Evolutionary conservation across 2,797 vertebrate genomes (phyloP), one percentile per base, ranked within the genome.

Genomic region (Antrozous pallidus): DNA sequence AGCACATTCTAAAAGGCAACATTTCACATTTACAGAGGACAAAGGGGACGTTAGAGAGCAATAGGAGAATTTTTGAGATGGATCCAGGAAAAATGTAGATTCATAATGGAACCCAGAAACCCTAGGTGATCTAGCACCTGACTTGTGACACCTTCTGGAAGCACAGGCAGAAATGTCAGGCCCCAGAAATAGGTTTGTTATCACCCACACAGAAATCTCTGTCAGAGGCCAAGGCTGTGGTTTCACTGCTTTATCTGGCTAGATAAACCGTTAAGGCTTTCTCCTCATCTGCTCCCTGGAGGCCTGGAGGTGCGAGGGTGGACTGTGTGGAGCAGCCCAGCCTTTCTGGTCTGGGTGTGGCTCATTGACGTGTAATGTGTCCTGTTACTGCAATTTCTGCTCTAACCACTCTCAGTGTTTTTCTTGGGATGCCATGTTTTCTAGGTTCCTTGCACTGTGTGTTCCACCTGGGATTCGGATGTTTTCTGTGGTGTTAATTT

Each of bases 131-230:
- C 5, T 18, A 80, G 47, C 26, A 4, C 47, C 71, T 3, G 2
- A 18, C 88, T 63, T 69, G 31, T 90, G 90, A 42, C 40, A n/a
- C 45, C 40, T 63, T 54, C 31, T 78, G 38, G 54, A 80, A 79
- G 14, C 13, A 33, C 54, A 67, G 85, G 67, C 88, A 77, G 71
- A 93, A 94, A 73, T 71, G 73, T 56, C 82, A 95, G 73, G 33
- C 56, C 20, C 81, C 87, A 90, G 88, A 90, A 95, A 96, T 88
- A 95, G 71, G 13, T 75, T 86, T 85, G 84, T 90, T 91, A 89
- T 96, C 81, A 31, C n/a, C 36, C 38, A 33, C 31, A 6, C n/a
- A 51, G 92, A 93, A 91, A 47, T 56, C 70, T 95, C 71, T 65
- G 70, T 86, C 92, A 74, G 84, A 95, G 69, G 85, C 40, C 47